Evolutionary conservation across 2,888 invertebrate species (phyloP), one percentile per base, ranked within the genome.

Genomic region (Drosophila eohydei): DNA sequence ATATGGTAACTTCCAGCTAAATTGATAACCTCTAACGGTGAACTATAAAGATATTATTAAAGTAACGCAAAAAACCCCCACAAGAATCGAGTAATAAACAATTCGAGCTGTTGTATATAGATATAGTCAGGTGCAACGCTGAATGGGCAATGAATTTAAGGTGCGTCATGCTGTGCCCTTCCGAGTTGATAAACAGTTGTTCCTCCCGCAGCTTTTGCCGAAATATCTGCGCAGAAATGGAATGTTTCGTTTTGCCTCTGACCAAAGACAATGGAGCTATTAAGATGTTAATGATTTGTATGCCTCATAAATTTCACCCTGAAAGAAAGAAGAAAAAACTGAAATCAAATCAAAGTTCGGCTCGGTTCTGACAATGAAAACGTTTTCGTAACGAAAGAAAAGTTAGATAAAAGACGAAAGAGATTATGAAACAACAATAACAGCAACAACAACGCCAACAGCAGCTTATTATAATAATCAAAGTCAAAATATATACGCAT

Each of bases 261-360:
- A 61, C 71, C 71, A 58, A 59, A 34, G 59, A 78, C 83, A 83
- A 80, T 77, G 72, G 68, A 32, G 36, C 69, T 55, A 75, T 76
- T 71, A 72, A 78, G 71, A 34, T 41, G 32, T 0, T 41, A 73
- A 58, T 21, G 50, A 73, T 66, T 76, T 21, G 28, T 52, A 74
- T 74, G 83, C 84, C 71, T 80, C 86, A 80, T 84, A 85, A 84
- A 84, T 85, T 84, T 84, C 81, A 81, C 81, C 65, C 63, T n/a
- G 56, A 58, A 36, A 56, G 50, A 38, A 67, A 65, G 51, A 21
- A 52, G 16, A 32, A 6, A 4, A 8, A 52, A 14, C 36, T 9
- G 4, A 36, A 38, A n/a, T n/a, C 26, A 26, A 52, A 52, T 14
- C 34, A 52, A 38, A 52, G 26, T 9, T 14, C 21, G 8, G 61